A percentile compares a stretch with the other conserved stretches of the same genome.
phyloP scores from a whole-genome alignment of 2,888 invertebrate genomes.

The Lottia gigantea region DNA sequence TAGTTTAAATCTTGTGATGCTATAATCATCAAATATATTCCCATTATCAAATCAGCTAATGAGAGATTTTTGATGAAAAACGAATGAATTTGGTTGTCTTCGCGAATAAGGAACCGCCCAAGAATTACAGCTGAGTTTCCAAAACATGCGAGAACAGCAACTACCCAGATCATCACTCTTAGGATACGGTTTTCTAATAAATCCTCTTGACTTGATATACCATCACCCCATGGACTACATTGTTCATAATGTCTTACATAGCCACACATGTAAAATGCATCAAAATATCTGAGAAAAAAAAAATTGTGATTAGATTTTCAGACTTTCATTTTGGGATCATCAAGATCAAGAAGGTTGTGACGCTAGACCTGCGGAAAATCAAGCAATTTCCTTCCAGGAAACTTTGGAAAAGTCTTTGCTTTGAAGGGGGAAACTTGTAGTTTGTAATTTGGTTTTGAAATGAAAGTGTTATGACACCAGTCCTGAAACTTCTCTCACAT shows the following conservation, averaged over 20 bases:
- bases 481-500: too few relatives aligned
- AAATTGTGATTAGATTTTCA: not conserved
- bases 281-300: slow-evolving; percentile 38
- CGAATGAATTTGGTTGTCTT: slow-evolving; percentile 56
- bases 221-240: slow-evolving; percentile 41
- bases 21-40: slow-evolving; percentile 74
- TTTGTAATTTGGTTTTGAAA: too few relatives aligned
- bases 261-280: slow-evolving; percentile 40
- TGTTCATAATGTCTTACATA: slow-evolving; percentile 30
- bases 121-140: slow-evolving; percentile 72
- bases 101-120: slow-evolving; percentile 70
- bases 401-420: too few relatives aligned
- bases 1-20: slow-evolving; percentile 72
- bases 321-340: too few relatives aligned
- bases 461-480: too few relatives aligned
- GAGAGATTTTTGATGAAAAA: slow-evolving; percentile 76
- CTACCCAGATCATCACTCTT: slow-evolving; percentile 73
- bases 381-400: too few relatives aligned
- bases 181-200: slow-evolving; percentile 40
- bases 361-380: too few relatives aligned
- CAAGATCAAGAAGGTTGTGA: too few relatives aligned
- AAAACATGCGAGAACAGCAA: slow-evolving; percentile 73
- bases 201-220: slow-evolving; percentile 42
- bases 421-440: too few relatives aligned
- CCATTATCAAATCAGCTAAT: slow-evolving; percentile 76